These are phyloP conservation scores for Pachyramphus minor DNA, from an alignment of 2,113 vertebrate genomes.

Conservation along the genomic window DNA sequence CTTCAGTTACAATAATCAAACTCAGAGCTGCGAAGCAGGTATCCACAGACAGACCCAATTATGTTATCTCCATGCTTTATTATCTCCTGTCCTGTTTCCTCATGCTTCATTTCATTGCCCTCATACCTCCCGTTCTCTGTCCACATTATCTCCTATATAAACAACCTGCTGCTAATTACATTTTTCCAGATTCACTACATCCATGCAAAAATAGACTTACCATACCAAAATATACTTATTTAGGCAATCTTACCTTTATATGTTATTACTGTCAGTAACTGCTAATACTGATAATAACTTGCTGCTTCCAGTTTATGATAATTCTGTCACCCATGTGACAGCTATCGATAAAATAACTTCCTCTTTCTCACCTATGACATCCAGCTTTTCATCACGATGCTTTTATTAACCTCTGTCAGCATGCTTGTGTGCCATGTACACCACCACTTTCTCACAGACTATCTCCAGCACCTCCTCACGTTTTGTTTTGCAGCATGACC, in stretches of 20 bases:
- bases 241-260: background rate
- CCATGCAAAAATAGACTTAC: background rate
- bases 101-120: background rate
- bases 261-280: background rate
- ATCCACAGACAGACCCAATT: background rate
- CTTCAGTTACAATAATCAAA: background rate
- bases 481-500: background rate
- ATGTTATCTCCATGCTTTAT: background rate
- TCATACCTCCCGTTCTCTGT: background rate
- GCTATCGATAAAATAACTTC: background rate
- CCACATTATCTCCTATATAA: background rate
- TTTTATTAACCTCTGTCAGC: background rate
- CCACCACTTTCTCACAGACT: background rate
- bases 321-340: rapidly evolving
- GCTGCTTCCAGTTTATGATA: background rate
- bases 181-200: background rate
- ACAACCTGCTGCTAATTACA: background rate
- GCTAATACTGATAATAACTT: background rate
- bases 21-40: background rate
- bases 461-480: background rate
- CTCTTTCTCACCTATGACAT: background rate
- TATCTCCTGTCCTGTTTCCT: background rate
- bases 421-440: background rate
- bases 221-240: background rate
- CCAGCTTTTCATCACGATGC: background rate